Evolutionary conservation across 1,140 invertebrate genomes (phyloP).

Genomic region (Helicoverpa zea): DNA sequence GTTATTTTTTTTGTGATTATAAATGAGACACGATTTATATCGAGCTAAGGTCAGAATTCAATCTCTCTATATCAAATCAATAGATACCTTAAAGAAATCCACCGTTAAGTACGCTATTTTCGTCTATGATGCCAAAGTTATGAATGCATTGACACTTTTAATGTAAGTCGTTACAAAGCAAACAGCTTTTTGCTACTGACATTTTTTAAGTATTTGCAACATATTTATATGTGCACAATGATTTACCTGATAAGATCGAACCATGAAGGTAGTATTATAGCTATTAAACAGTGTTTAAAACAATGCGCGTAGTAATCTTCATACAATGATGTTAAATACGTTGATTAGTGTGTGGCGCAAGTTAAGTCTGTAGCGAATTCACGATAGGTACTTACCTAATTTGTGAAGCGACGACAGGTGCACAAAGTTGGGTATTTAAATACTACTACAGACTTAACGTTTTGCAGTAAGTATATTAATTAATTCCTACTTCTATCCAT

Average conservation of each 20-base stretch:
- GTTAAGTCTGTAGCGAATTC: background rate
- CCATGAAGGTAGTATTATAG: constrained; percentile 2
- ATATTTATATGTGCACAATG: background rate
- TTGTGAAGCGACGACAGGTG: background rate
- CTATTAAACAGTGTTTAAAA: constrained; percentile 52
- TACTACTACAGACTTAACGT: too few species aligned
- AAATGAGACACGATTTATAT: too few species aligned
- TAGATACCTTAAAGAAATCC: too few species aligned
- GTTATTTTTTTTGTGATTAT: too few species aligned
- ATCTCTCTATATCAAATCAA: too few species aligned
- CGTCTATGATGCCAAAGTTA: too few species aligned
- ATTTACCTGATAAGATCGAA: constrained; percentile 1
- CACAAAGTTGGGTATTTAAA: too few species aligned
- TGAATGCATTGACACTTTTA: background rate
- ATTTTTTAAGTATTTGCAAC: background rate
- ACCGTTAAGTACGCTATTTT: too few species aligned
- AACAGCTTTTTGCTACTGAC: background rate
- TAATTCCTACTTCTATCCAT: too few species aligned
- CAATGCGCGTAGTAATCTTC: constrained; percentile 59
- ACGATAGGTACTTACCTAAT: background rate
- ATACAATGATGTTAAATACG: constrained; percentile 56
- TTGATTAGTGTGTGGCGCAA: constrained; percentile 33
- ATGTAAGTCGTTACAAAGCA: background rate
- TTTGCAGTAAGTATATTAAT: too few species aligned
- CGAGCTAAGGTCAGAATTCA: too few species aligned